A percentile compares a stretch with the other conserved stretches of the same genome.
Evolutionary conservation across 2,797 vertebrate genomes (phyloP).

Genomic region (Xenops minutus): DNA sequence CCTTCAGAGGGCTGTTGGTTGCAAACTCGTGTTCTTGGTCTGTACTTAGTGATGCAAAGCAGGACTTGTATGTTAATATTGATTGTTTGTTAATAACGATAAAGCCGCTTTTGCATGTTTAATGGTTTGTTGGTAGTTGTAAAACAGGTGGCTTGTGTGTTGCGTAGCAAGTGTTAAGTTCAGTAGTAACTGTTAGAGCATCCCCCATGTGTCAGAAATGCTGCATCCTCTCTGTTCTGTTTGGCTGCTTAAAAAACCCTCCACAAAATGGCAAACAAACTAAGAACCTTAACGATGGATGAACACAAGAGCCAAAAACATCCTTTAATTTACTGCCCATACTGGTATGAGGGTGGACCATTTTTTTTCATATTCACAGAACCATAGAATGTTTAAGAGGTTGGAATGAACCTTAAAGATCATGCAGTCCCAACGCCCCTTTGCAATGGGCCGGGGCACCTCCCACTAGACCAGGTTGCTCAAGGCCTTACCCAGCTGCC

Average conservation of each 20-base stretch:
- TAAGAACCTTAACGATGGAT: neutral
- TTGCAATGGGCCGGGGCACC: neutral
- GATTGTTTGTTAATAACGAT: neutral
- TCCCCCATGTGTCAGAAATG: neutral
- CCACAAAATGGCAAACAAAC: neutral
- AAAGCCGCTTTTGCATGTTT: neutral
- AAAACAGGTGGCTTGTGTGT: neutral
- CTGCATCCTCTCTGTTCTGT: neutral
- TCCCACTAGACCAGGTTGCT: neutral
- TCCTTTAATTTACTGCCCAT: neutral
- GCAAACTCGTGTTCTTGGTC: accelerated
- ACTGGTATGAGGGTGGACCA: neutral
- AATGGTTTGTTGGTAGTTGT: neutral
- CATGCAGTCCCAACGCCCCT: neutral
- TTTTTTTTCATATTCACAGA: neutral
- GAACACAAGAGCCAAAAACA: neutral
- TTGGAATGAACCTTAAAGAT: neutral
- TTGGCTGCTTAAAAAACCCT: neutral
- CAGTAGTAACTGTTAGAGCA: neutral
- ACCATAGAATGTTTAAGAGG: neutral
- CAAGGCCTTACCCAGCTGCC: neutral
- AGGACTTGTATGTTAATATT: neutral
- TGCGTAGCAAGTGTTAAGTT: accelerated
- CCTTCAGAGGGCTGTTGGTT: neutral
- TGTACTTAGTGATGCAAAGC: neutral